Conservation (phyloP, 2,888 invertebrate genomes). For the Rhagium mordax region DNA sequence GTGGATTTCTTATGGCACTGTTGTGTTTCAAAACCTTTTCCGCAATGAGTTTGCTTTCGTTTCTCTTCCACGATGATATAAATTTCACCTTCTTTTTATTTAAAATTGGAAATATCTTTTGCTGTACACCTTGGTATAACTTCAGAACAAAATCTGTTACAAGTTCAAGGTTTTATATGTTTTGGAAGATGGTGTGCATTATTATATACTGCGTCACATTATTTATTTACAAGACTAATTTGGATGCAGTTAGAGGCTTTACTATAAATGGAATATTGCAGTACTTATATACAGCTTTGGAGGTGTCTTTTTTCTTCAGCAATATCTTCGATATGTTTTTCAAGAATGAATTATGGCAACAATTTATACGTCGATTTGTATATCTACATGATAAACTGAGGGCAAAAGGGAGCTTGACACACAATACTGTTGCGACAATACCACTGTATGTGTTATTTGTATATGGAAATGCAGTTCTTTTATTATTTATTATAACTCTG, state of each 20-base stretch:
- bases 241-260: too few species aligned
- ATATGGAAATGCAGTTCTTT: too few species aligned
- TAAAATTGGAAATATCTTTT: background rate
- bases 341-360: background rate
- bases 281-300: too few species aligned
- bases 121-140: background rate
- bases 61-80: background rate
- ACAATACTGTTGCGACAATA: background rate
- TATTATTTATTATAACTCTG: background rate
- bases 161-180: background rate
- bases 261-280: too few species aligned
- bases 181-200: too few species aligned
- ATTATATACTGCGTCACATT: too few species aligned
- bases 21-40: too few species aligned
- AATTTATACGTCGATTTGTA: background rate
- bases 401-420: background rate
- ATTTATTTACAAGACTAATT: too few species aligned
- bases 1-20: too few species aligned
- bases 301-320: background rate
- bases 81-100: background rate
- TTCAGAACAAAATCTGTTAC: background rate
- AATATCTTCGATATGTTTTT: background rate
- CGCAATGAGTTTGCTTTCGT: background rate
- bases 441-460: background rate
- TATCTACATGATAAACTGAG: background rate